phyloP scores from a whole-genome alignment of 2,888 invertebrate species.

The Punctoribates punctum region DNA sequence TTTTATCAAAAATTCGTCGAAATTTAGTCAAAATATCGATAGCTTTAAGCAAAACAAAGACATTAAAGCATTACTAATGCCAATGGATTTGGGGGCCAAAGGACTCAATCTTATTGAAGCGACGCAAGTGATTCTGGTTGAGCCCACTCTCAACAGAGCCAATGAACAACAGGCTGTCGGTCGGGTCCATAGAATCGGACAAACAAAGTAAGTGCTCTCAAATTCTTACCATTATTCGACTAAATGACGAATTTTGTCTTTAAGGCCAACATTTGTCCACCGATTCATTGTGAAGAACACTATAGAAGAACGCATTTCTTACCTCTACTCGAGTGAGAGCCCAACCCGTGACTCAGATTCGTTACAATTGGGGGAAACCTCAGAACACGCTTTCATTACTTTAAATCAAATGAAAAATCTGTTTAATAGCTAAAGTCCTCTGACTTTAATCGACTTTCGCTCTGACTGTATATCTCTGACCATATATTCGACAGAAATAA shows the following conservation, averaged over 20 bases:
- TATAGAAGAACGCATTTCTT: conserved; percentile 65
- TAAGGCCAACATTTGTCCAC: conserved; percentile 65
- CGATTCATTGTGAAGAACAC: conserved; percentile 66
- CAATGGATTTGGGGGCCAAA: conserved; percentile 66
- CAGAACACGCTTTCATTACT: conserved; percentile 25
- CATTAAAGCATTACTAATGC: conserved; percentile 62
- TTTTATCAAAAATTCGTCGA: conserved; percentile 9
- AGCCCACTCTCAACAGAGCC: conserved; percentile 68
- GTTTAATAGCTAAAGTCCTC: background rate
- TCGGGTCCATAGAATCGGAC: conserved; percentile 73
- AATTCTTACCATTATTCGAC: background rate
- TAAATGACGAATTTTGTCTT: too few relatives aligned
- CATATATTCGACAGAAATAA: too few relatives aligned
- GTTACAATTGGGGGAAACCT: conserved; percentile 16
- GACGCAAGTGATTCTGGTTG: conserved; percentile 69
- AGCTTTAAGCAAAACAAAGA: conserved; percentile 51
- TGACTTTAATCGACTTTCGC: too few relatives aligned
- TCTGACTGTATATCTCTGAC: too few relatives aligned
- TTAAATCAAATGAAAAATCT: conserved; percentile 25
- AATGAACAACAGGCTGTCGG: conserved; percentile 74
- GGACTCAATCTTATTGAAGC: conserved; percentile 75
- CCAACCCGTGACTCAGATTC: background rate
- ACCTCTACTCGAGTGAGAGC: conserved; percentile 1
- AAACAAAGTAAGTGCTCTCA: conserved; percentile 60
- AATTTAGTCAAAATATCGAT: conserved; percentile 50